Percentiles rank a stretch among this genome's conserved stretches.
Conservation (phyloP, 2,113 vertebrate genomes). For the Antigone vipio region DNA sequence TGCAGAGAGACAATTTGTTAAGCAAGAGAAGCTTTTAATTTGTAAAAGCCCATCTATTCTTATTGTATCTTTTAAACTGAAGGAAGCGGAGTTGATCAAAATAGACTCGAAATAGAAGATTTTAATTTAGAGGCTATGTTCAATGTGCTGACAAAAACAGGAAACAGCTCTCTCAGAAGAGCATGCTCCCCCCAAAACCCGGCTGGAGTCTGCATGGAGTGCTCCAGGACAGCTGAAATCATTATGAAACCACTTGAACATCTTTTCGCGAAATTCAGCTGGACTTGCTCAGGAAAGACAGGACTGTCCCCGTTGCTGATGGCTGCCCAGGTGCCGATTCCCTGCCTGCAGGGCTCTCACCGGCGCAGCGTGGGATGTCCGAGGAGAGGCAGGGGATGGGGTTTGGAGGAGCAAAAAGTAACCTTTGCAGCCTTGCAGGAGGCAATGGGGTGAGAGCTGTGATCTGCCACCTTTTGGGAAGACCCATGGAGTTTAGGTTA, state of each 20-base stretch:
- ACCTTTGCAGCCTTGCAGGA: neutral
- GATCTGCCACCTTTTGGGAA: neutral
- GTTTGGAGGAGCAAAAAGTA: neutral
- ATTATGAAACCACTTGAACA: neutral
- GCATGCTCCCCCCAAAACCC: neutral
- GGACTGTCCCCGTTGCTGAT: neutral
- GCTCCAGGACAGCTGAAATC: neutral
- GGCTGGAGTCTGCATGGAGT: neutral
- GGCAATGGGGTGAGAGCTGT: neutral
- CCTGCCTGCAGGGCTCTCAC: neutral
- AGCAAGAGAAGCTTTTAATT: conserved; percentile 63
- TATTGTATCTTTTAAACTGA: conserved; percentile 57
- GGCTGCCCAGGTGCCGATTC: neutral
- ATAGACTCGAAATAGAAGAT: conserved; percentile 50
- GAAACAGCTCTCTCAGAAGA: conserved; percentile 23
- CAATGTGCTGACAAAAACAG: conserved; percentile 42
- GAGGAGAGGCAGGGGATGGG: neutral
- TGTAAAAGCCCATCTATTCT: conserved; percentile 61
- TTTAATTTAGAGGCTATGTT: conserved; percentile 60
- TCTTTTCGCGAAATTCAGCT: neutral
- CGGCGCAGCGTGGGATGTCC: fast-evolving
- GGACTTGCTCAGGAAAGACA: neutral
- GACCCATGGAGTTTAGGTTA: neutral
- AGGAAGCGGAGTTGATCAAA: conserved; percentile 37
- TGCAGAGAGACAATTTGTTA: conserved; percentile 50